Percentiles rank a stretch among this genome's conserved stretches.
Conservation (phyloP, 1,140 invertebrate genomes). For the Rhopalosiphum maidis region DNA sequence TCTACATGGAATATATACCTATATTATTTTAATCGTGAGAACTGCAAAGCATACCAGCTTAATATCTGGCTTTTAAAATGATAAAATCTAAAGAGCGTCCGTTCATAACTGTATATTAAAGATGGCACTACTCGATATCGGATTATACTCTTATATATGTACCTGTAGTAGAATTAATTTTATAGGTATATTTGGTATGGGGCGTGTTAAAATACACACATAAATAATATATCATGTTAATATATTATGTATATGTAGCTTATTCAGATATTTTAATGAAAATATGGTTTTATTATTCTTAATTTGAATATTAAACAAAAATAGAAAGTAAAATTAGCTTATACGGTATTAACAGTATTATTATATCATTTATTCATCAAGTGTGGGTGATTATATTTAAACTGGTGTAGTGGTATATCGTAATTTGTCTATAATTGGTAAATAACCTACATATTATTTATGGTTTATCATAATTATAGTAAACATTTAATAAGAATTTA, state of each 20-base stretch:
- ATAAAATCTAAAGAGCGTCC: background rate
- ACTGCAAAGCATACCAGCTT: background rate
- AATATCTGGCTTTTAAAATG: background rate
- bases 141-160: background rate
- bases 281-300: background rate
- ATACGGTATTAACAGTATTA: background rate
- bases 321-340: conserved; percentile 5
- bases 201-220: background rate
- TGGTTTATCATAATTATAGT: background rate
- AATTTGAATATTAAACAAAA: conserved; percentile 17
- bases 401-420: background rate
- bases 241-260: background rate
- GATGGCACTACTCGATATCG: background rate
- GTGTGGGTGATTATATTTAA: background rate
- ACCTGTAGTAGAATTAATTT: background rate
- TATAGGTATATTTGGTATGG: background rate
- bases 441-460: background rate
- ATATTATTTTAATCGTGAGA: background rate
- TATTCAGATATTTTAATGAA: conserved; percentile 5
- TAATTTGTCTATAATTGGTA: background rate
- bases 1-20: background rate
- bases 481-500: background rate
- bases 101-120: background rate
- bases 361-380: background rate
- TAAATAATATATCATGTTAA: background rate